Evolutionary conservation across 2,888 invertebrate genomes (phyloP).

Genomic region (Drosophila phalerata): DNA sequence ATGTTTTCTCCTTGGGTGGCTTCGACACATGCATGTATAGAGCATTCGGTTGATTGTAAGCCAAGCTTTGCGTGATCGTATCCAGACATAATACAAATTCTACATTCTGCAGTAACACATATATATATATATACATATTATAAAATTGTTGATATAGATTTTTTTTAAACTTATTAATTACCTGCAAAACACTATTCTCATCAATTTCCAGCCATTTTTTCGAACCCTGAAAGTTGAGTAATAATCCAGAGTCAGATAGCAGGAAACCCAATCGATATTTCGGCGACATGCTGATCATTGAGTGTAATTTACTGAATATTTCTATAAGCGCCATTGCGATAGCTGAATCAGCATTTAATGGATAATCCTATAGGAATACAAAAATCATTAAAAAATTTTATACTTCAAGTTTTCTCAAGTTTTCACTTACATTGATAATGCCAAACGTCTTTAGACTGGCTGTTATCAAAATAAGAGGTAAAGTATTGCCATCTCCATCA

Average conservation of each 20-base stretch:
- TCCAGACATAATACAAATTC: slow-evolving; percentile 96
- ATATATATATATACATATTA: no score
- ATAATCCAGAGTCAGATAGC: slow-evolving; percentile 95
- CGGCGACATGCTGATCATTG: slow-evolving; percentile 90
- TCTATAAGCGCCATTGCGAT: slow-evolving; percentile 94
- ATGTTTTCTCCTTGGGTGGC: slow-evolving; percentile 94
- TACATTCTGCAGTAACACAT: slow-evolving; percentile 90
- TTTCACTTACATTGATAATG: slow-evolving; percentile 92
- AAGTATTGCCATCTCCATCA: slow-evolving; percentile 87
- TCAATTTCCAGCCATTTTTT: slow-evolving; percentile 95
- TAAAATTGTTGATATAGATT: background rate
- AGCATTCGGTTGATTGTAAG: slow-evolving; percentile 43
- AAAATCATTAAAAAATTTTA: background rate
- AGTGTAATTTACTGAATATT: slow-evolving; percentile 94
- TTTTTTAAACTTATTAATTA: slow-evolving; percentile 78
- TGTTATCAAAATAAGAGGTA: slow-evolving; percentile 95
- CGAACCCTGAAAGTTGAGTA: slow-evolving; percentile 96
- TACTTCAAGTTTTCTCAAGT: background rate
- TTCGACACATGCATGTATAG: slow-evolving; percentile 98
- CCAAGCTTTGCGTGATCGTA: slow-evolving; percentile 89
- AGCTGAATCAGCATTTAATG: slow-evolving; percentile 95
- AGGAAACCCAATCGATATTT: slow-evolving; percentile 94
- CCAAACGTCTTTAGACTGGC: slow-evolving; percentile 97
- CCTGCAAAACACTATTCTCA: slow-evolving; percentile 88
- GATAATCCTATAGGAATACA: slow-evolving; percentile 89